Percentiles rank a stretch among this genome's conserved stretches.
Conservation (phyloP, 1,140 invertebrate genomes). For the Pygmarrhopalites habei region DNA sequence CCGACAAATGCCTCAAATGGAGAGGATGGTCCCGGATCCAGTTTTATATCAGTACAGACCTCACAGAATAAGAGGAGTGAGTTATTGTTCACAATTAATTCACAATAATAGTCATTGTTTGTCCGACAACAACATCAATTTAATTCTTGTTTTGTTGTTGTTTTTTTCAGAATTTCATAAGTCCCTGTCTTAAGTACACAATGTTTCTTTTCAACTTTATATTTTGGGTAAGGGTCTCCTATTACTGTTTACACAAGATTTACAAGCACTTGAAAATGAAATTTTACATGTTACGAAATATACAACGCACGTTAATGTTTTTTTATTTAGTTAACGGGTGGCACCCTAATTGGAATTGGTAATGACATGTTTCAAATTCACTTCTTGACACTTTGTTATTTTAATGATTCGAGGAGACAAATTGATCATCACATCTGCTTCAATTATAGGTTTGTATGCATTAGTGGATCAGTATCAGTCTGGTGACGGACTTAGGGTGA, state of each 20-base stretch:
- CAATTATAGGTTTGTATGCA: constrained; percentile 83
- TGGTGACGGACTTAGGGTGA: constrained; percentile 65
- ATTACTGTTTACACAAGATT: not conserved
- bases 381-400: too few species aligned
- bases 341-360: constrained; percentile 76
- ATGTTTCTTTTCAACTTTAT: constrained; percentile 88
- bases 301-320: constrained; percentile 22
- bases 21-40: constrained; percentile 33
- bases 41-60: constrained; percentile 23
- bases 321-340: constrained; percentile 73
- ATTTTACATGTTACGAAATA: not conserved
- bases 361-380: too few species aligned
- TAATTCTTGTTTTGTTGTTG: too few species aligned
- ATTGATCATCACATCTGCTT: too few species aligned
- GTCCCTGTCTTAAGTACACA: constrained; percentile 87
- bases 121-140: too few species aligned
- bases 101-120: too few species aligned
- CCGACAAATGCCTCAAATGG: constrained; percentile 27
- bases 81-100: too few species aligned
- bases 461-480: constrained; percentile 86
- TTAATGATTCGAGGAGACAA: too few species aligned
- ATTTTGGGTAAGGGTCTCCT: constrained; percentile 63
- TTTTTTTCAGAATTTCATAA: constrained; percentile 77
- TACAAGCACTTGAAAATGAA: not conserved
- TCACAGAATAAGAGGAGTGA: constrained; percentile 47